Evolutionary conservation across 2,888 invertebrate genomes (phyloP).

Genomic region (Amorpha juglandis): DNA sequence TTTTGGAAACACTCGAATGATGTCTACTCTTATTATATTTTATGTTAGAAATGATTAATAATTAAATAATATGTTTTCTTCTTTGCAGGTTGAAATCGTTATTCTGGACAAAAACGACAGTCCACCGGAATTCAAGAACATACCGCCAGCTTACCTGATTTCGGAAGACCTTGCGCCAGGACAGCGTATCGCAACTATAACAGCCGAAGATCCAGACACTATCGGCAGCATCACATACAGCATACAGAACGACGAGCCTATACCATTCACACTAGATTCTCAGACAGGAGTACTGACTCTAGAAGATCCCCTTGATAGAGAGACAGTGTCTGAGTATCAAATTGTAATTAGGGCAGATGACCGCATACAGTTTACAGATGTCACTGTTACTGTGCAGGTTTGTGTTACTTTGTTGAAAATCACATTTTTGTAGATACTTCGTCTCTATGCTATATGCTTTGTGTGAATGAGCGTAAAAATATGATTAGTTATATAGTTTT

Average conservation of each 20-base stretch:
- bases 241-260: conserved; percentile 86
- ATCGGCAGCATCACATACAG: conserved; percentile 91
- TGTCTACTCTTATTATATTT: not conserved
- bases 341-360: conserved; percentile 93
- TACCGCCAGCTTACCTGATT: conserved; percentile 89
- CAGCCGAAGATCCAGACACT: conserved; percentile 93
- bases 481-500: no score
- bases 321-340: conserved; percentile 90
- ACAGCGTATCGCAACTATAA: conserved; percentile 89
- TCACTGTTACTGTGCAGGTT: conserved; percentile 91
- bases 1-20: conserved; percentile 1
- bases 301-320: conserved; percentile 92
- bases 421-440: not conserved
- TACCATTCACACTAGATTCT: conserved; percentile 89
- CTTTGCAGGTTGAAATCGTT: conserved; percentile 91
- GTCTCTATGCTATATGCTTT: no score
- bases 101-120: conserved; percentile 97
- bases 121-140: conserved; percentile 93
- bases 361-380: conserved; percentile 93
- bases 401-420: conserved; percentile 48
- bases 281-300: conserved; percentile 89
- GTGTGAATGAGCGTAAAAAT: no score
- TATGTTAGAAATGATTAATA: not conserved
- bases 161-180: conserved; percentile 94
- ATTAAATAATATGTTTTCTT: conserved; percentile 46